Base-by-base conservation (phyloP, 2,797 vertebrate genomes). In the Smutsia gigantea region DNA sequence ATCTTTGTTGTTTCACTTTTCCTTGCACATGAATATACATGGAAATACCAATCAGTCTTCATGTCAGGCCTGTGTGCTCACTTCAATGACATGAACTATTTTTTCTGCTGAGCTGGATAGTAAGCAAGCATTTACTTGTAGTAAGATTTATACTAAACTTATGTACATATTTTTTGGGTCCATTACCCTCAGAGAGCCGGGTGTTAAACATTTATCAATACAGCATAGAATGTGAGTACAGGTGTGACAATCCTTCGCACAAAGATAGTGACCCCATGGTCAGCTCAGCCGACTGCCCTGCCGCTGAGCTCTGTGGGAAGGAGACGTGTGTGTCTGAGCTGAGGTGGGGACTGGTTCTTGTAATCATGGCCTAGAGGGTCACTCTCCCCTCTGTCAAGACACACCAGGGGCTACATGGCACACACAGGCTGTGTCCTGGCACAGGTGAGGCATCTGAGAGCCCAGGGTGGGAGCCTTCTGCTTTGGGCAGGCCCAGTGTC, bases 161-260 rank as follows among this genome's bases (percentile, higher is more conserved):
- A 6, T 6, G 27, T 18, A 13, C 21, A 4, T 53, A 6, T 25
- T 4, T 27, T 15, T 64, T 19, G 49, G 8, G 9, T 13, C 3
- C 29, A 1, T 15, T 9, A 1, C 0, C 42, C 68, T 12, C 15
- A 25, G 0, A 64, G 14, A 71, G 71, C 69, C 0, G 0, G 29
- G 27, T 39, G 57, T 83, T 72, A 15, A 25, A 12, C 23, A 10
- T 21, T 29, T 37, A 18, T 31, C 34, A 37, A n/a, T 27, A 25
- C 21, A 23, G 77, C 4, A 8, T 6, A 55, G 63, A 13, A 49
- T 29, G 1, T 37, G 61, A 42, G 46, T 19, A 1, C 18, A 29
- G 37, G 9, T 1, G 2, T 23, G 55, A 59, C 19, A 21, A 10
- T 37, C 72, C 55, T 53, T 53, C 46, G 21, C 0, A 1, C 11